phyloP scores from a whole-genome alignment of 30 jellyfish, hydroid and myxozoan genomes.

The Aurelia sp. region DNA sequence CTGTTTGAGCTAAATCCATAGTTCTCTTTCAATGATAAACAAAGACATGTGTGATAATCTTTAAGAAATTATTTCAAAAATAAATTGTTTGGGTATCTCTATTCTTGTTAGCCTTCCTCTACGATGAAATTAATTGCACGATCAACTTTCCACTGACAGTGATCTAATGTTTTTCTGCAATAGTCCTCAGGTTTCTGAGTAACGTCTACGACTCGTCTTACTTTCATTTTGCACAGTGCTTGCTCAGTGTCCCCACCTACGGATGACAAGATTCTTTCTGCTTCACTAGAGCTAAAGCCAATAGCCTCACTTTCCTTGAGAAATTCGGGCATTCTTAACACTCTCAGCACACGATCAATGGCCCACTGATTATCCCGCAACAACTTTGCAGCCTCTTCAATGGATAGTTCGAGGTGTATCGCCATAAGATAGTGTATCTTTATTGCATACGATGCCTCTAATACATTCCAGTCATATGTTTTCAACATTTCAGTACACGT shows the following conservation, averaged over 20 bases:
- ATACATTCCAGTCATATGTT: slow-evolving; percentile 61
- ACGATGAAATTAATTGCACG: slow-evolving; percentile 69
- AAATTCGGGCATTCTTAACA: slow-evolving; percentile 10
- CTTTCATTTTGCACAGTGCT: slow-evolving; percentile 70
- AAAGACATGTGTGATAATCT: no score
- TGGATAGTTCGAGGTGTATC: slow-evolving; percentile 43
- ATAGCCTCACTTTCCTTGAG: slow-evolving; percentile 22
- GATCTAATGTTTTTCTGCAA: slow-evolving; percentile 67
- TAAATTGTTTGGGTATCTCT: no score
- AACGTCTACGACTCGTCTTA: slow-evolving; percentile 77
- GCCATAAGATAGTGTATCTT: slow-evolving; percentile 65
- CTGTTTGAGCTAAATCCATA: no score
- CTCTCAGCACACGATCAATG: slow-evolving; percentile 32
- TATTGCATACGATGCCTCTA: slow-evolving; percentile 52
- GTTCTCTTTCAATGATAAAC: no score
- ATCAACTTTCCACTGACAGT: slow-evolving; percentile 85
- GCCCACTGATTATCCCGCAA: slow-evolving; percentile 57
- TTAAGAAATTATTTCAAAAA: no score
- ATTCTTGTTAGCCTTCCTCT: neutral
- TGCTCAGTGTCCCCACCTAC: slow-evolving; percentile 33
- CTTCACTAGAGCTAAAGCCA: slow-evolving; percentile 37
- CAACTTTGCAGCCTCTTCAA: slow-evolving; percentile 45
- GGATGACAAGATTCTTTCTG: slow-evolving; percentile 4
- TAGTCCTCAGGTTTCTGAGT: slow-evolving; percentile 74
- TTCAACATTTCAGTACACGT: slow-evolving; percentile 49